Conservation (phyloP, 1,140 invertebrate species). For the Temnothorax nylanderi region DNA sequence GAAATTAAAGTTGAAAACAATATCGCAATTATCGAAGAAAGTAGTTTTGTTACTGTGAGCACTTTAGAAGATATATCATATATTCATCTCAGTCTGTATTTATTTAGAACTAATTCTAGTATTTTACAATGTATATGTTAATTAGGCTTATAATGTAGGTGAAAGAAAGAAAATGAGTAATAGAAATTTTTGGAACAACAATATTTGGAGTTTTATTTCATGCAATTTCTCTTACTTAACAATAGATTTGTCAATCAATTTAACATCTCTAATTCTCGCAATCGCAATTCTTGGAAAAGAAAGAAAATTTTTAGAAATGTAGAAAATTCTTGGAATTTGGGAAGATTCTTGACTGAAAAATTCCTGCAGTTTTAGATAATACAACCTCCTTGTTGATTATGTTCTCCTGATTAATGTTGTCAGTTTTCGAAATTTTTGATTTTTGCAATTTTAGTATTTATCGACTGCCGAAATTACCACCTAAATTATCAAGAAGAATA, state of each 20-base stretch:
- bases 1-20: conserved; percentile 8
- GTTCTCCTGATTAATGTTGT: too few relatives aligned
- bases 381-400: too few relatives aligned
- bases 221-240: too few relatives aligned
- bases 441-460: background rate
- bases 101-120: background rate
- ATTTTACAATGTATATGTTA: conserved; percentile 12
- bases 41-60: background rate
- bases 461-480: background rate
- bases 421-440: too few relatives aligned
- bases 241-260: too few relatives aligned
- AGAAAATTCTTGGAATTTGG: too few relatives aligned
- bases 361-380: too few relatives aligned
- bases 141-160: background rate
- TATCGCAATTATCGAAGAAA: background rate
- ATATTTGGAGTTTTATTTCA: background rate
- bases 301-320: too few relatives aligned
- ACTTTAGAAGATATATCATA: conserved; percentile 23
- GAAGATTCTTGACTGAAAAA: too few relatives aligned
- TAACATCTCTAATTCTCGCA: too few relatives aligned
- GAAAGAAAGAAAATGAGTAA: background rate
- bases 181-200: background rate
- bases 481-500: background rate
- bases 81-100: background rate
- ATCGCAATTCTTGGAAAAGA: too few relatives aligned